Evolutionary conservation across 2,888 invertebrate species (phyloP).

Genomic region (Chironomus riparius): DNA sequence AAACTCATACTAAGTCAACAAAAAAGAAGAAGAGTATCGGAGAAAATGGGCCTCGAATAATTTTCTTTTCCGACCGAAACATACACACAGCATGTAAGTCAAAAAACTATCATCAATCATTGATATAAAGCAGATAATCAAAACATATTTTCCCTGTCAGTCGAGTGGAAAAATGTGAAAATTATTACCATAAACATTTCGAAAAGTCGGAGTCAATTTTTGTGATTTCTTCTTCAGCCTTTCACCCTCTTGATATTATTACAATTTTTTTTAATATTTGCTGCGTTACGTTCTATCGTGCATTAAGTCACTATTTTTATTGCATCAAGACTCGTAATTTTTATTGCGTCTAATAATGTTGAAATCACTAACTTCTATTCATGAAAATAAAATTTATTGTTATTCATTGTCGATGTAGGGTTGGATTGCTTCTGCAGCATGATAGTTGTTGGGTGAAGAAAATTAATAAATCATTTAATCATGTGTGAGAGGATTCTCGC

Average conservation of each 20-base stretch:
- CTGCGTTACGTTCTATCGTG: not conserved
- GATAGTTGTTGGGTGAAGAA: conserved; percentile 6
- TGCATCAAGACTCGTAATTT: conserved; percentile 9
- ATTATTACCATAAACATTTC: conserved; percentile 25
- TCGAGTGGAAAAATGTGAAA: conserved; percentile 28
- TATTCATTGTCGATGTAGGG: not conserved
- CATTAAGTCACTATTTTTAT: conserved; percentile 14
- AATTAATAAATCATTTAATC: conserved; percentile 23
- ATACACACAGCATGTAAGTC: not conserved
- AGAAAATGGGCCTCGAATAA: not conserved
- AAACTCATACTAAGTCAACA: conserved; percentile 20
- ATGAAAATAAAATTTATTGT: not conserved
- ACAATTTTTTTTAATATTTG: no score
- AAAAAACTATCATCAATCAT: conserved; percentile 25
- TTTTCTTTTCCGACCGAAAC: not conserved
- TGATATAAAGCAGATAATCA: conserved; percentile 25
- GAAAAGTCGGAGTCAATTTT: conserved; percentile 22
- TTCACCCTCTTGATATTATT: not conserved
- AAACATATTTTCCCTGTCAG: conserved; percentile 26
- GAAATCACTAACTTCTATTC: conserved; percentile 9
- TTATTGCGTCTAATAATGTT: conserved; percentile 27
- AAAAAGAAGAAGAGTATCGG: not conserved
- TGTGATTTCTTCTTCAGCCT: not conserved
- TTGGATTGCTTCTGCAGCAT: not conserved
- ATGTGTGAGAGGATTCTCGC: not conserved